Conservation (phyloP, 2,888 invertebrate genomes). For the Aricia artaxerxes region DNA sequence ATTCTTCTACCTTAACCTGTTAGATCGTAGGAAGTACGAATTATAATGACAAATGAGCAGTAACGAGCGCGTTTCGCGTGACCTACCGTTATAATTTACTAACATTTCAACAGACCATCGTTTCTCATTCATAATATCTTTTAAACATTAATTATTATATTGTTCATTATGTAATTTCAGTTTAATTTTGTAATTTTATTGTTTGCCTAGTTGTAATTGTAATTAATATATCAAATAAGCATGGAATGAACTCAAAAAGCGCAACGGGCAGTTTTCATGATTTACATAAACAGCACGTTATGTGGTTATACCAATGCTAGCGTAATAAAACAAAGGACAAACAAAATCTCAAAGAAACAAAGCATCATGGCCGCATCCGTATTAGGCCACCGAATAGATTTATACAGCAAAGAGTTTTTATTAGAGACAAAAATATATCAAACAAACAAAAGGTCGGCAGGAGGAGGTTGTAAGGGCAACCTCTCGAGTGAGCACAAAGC, state of each 20-base stretch:
- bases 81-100: not conserved
- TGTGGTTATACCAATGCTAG: not conserved
- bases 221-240: not conserved
- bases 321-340: not conserved
- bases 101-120: not conserved
- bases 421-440: conserved; percentile 62
- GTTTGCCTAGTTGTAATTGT: not conserved
- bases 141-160: not conserved
- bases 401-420: conserved; percentile 42
- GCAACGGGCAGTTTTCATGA: not conserved
- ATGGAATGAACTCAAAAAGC: not conserved
- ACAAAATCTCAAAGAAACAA: conserved; percentile 18
- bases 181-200: too few relatives aligned
- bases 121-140: not conserved
- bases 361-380: conserved; percentile 26
- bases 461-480: conserved; percentile 59
- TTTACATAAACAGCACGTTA: not conserved
- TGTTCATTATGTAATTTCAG: not conserved
- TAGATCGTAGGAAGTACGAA: not conserved
- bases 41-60: not conserved
- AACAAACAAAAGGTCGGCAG: conserved; percentile 60
- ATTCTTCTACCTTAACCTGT: not conserved
- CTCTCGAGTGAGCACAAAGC: conserved; percentile 59
- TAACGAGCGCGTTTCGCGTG: not conserved
- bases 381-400: conserved; percentile 40